Percentiles rank a stretch among this genome's conserved stretches.
These are phyloP conservation scores for Hartigia nigra DNA, from an alignment of 2,888 invertebrate species.

Conservation along the genomic window DNA sequence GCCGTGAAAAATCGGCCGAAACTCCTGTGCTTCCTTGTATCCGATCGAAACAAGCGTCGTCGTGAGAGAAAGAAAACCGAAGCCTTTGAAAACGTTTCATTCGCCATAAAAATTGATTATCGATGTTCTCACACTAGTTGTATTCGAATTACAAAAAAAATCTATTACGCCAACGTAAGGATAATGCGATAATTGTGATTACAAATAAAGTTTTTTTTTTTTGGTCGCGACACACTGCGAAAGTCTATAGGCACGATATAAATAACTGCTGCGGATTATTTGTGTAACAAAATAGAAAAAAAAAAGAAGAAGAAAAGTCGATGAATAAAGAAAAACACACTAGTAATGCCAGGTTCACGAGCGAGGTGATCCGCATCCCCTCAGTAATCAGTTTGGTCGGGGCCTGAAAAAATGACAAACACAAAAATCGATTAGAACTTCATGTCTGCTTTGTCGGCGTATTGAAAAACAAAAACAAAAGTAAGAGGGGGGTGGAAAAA, in stretches of 20 bases:
- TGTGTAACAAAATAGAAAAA: conserved; percentile 49
- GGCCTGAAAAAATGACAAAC: conserved; percentile 49
- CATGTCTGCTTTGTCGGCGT: not conserved
- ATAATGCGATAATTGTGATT: conserved; percentile 1
- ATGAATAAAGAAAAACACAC: conserved; percentile 39
- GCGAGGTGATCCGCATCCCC: conserved; percentile 26
- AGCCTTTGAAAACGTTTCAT: not conserved
- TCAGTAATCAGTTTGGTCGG: conserved; percentile 62
- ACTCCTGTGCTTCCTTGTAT: not conserved
- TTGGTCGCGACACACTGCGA: conserved; percentile 17
- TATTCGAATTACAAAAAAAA: not conserved
- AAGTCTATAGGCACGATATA: conserved; percentile 17
- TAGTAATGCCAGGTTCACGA: conserved; percentile 43
- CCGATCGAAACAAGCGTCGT: not conserved
- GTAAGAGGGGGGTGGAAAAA: conserved; percentile 11
- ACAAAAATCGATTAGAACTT: not conserved
- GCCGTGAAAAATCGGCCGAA: not conserved
- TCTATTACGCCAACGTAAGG: not conserved
- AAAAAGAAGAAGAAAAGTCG: conserved; percentile 21
- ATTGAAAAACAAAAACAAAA: conserved; percentile 5
- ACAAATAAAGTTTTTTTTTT: conserved; percentile 1
- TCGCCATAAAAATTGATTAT: not conserved
- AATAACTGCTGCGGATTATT: conserved; percentile 31
- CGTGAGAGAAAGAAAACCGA: not conserved
- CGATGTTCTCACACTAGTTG: not conserved